Evolutionary conservation across 2,888 invertebrate species (phyloP), one percentile per base, ranked within the genome.

Genomic region (Hypomecis atomaria): DNA sequence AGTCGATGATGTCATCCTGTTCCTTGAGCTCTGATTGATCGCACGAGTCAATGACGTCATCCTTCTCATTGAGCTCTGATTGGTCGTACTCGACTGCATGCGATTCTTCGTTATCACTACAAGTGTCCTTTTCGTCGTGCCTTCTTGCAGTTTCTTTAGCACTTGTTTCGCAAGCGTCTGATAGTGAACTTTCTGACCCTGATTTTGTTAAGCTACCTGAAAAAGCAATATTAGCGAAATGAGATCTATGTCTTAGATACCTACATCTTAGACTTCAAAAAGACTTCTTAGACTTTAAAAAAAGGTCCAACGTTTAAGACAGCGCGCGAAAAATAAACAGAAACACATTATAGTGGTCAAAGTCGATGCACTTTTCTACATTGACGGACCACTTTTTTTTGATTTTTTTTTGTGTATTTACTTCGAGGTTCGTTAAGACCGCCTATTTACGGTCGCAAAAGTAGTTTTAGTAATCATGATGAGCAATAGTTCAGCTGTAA

Each of bases 101-200:
- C 2, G 66, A 61, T 9, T 93, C 94, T 64, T 95, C 95, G 59
- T 94, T 94, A 78, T 96, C 95, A 67, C 95, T 95, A 73, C 95
- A 96, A 0, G 94, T 94, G 78, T 96, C 96, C 73, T 95, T 96
- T 73, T 96, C 95, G 64, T 96, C 95, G 71, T 95, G 95, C 59
- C 94, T 94, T 69, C 95, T 94, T 6, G 94, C 94, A 0, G 96
- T 95, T 75, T 96, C 96, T 77, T 96, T 96, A 6, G 95, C 94
- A 79, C 95, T 96, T 36, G 90, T 92, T 67, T 94, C 94, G 54
- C 94, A 95, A 0, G 95, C 95, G 78, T 97, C 97, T 0, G 97
- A 97, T 57, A 97, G 92, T 69, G 97, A 97, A 78, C 97, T 97
- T 78, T 97, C 98, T 0, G 97, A 97, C n/a, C 96, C 97, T 33